Base-by-base conservation (phyloP, 2,888 invertebrate genomes). In the Stenoptilia bipunctidactyla region DNA sequence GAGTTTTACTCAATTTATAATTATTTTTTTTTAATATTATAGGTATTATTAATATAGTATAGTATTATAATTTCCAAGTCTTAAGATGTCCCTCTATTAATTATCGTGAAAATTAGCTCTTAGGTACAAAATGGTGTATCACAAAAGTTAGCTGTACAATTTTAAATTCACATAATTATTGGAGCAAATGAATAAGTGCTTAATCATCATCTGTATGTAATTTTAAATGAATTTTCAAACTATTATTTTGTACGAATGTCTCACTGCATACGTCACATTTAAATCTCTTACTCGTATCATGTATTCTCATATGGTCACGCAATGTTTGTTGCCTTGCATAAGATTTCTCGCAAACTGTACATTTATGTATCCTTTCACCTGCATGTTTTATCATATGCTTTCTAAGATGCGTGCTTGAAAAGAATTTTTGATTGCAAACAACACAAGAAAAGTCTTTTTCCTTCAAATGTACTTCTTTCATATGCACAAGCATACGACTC, bases 301-400 rank as follows among this genome's bases (percentile, higher is more conserved):
- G 82, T 15, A 70, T 71, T 1, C 66, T 51, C 72, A 77, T 66
- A 48, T 83, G 82, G 10, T 74, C 72, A 9, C 53, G 57, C 13
- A 83, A 45, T 0, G 72, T 76, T 43, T 77, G 72, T 33, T 69
- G 73, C 35, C 77, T 64, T 0, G 79, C 73, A 40, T 85, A 87
- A 0, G 83, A 64, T 49, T 85, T 86, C 37, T 70, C 68, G 36
- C 87, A 87, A 0, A 85, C 47, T 0, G 67, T 70, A 37, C 87
- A 87, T 15, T 73, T 65, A 15, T 80, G 72, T 1, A 73, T 63
- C 27, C 71, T 69, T 15, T 82, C 82, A 0, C 85, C 85, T 0
- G 67, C 67, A 52, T 86, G 86, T 15, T 74, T 82, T 0, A 85
- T 50, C 77, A 85, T 83, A 39, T 87, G 87, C 15, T 83, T 80